phyloP scores from a whole-genome alignment of 1,140 invertebrate genomes.

The Pissodes strobi region DNA sequence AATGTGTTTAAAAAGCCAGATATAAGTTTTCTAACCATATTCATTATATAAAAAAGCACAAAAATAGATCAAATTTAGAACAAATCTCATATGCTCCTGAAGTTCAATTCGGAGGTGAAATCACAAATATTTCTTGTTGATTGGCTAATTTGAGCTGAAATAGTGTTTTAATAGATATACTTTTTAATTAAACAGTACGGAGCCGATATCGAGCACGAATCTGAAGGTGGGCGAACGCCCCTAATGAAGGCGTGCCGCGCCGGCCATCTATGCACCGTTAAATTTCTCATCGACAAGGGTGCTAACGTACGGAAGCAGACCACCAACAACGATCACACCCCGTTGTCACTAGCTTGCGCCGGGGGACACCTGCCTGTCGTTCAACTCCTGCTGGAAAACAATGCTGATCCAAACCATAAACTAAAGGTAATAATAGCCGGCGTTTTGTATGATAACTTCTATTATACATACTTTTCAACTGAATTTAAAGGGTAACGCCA shows the following conservation, averaged over 20 bases:
- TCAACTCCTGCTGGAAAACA: slow-evolving; percentile 84
- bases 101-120: too few species aligned
- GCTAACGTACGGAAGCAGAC: slow-evolving; percentile 91
- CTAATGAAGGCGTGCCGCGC: slow-evolving; percentile 99
- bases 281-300: slow-evolving; percentile 91
- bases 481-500: too few species aligned
- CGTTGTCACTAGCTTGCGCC: slow-evolving; percentile 94
- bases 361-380: slow-evolving; percentile 93
- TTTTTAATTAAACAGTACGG: slow-evolving; percentile 72
- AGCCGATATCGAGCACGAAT: slow-evolving; percentile 92
- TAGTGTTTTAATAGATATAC: background rate
- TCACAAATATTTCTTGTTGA: too few species aligned
- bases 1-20: too few species aligned
- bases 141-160: background rate
- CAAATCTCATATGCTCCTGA: too few species aligned
- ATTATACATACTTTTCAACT: too few species aligned
- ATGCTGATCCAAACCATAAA: slow-evolving; percentile 94
- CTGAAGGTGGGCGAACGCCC: slow-evolving; percentile 92
- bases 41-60: too few species aligned
- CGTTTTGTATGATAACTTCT: too few species aligned
- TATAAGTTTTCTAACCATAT: too few species aligned
- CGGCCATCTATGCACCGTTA: slow-evolving; percentile 97
- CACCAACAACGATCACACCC: slow-evolving; percentile 97
- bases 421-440: slow-evolving; percentile 70
- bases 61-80: too few species aligned